Percentiles rank a stretch among this genome's conserved stretches.
Conservation (phyloP, 2,113 vertebrate species). For the Neofelis nebulosa region DNA sequence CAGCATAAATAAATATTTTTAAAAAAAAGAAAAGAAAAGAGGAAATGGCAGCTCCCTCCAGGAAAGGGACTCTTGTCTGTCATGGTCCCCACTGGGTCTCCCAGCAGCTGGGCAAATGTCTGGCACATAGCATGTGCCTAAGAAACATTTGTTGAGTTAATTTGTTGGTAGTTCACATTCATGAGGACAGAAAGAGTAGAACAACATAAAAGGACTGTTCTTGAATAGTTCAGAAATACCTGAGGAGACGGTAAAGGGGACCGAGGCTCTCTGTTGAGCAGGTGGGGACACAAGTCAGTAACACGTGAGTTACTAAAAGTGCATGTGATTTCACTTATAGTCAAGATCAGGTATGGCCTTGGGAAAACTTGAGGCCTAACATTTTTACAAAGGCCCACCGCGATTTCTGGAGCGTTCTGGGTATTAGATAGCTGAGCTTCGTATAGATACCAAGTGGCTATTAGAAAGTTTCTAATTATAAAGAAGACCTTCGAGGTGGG, state of each 20-base stretch:
- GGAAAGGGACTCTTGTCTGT: neutral
- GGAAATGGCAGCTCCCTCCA: neutral
- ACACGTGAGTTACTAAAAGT: constrained; percentile 1
- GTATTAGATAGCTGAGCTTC: constrained; percentile 9
- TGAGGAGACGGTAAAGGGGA: neutral
- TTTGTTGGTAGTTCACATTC: neutral
- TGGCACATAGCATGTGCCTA: neutral
- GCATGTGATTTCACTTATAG: neutral
- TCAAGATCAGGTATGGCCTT: neutral
- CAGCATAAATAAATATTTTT: too few species aligned
- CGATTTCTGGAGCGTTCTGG: neutral
- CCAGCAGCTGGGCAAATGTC: neutral
- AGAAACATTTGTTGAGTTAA: neutral
- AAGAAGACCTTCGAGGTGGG: neutral
- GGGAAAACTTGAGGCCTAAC: neutral
- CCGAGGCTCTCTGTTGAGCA: neutral
- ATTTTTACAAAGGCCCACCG: neutral
- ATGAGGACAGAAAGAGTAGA: neutral
- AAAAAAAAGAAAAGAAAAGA: too few species aligned
- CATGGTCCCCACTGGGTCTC: neutral
- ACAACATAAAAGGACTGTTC: neutral
- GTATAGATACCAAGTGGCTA: neutral
- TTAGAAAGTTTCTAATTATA: neutral
- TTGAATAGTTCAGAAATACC: constrained; percentile 5
- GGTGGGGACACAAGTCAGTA: neutral